A percentile compares a stretch with the other conserved stretches of the same genome.
These are phyloP conservation scores for Elaphurus davidianus DNA, from an alignment of 2,113 vertebrate genomes.

Conservation along the genomic window DNA sequence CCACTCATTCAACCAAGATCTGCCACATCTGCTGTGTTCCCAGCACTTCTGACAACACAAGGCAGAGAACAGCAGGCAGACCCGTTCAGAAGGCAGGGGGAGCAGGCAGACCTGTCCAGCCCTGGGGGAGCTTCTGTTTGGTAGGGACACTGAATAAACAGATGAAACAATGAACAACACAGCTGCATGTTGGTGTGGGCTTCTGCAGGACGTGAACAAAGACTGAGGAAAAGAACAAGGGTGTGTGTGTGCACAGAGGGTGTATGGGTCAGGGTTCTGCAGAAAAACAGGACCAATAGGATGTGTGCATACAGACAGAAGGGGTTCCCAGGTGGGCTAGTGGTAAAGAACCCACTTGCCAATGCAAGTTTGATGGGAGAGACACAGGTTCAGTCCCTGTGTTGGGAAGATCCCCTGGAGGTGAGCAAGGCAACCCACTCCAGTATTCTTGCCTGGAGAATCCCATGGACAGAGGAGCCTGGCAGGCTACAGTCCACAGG, in stretches of 20 bases:
- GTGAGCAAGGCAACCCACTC: accelerated
- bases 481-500: background rate
- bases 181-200: background rate
- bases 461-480: background rate
- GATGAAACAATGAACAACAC: background rate
- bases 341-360: background rate
- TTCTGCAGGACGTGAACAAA: background rate
- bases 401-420: background rate
- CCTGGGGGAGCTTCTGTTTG: background rate
- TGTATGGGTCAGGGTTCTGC: background rate
- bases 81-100: background rate
- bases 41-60: background rate
- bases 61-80: too few species aligned
- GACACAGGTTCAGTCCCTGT: background rate
- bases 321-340: background rate
- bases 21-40: background rate
- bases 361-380: background rate
- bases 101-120: background rate
- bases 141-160: background rate
- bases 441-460: background rate
- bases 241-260: background rate
- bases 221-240: background rate
- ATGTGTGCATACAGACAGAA: background rate
- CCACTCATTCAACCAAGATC: background rate
- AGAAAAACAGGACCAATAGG: background rate